phyloP scores from a whole-genome alignment of 2,888 invertebrate species.

The Linnaemya vulpina region DNA sequence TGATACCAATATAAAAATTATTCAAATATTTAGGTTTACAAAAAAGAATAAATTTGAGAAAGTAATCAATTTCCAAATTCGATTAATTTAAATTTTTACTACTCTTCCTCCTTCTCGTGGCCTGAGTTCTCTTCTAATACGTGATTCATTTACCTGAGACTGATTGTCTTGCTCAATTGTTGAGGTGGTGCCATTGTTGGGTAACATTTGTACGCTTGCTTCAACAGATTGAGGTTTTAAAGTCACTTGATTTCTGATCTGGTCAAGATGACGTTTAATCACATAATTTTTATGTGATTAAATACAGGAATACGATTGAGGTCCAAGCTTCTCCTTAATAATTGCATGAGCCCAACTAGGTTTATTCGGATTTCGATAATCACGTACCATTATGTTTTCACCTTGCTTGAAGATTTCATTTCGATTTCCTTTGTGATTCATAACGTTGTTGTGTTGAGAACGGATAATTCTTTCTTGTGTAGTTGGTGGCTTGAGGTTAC shows the following conservation, averaged over 20 bases:
- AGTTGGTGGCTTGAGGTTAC: slow-evolving; percentile 61
- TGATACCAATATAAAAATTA: not conserved
- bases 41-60: not conserved
- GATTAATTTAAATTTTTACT: slow-evolving; percentile 7
- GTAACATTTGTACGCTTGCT: not conserved
- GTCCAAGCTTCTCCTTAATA: slow-evolving; percentile 61
- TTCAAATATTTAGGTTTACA: not conserved
- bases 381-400: slow-evolving; percentile 61
- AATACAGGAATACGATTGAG: slow-evolving; percentile 22
- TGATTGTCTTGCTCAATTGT: not conserved
- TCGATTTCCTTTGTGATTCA: slow-evolving; percentile 61
- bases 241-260: slow-evolving; percentile 22
- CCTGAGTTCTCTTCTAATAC: slow-evolving; percentile 30
- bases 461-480: slow-evolving; percentile 51
- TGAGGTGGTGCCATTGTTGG: not conserved
- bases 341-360: slow-evolving; percentile 64
- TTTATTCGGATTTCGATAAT: slow-evolving; percentile 68
- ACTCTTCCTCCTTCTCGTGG: slow-evolving; percentile 34
- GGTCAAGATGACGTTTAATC: slow-evolving; percentile 38
- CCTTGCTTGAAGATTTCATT: slow-evolving; percentile 54
- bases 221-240: slow-evolving; percentile 21
- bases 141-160: slow-evolving; percentile 8
- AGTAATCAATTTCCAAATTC: no score
- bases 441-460: slow-evolving; percentile 51
- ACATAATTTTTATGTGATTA: slow-evolving; percentile 38